A percentile compares a stretch with the other conserved stretches of the same genome.
Evolutionary conservation across 2,113 vertebrate genomes (phyloP).

Genomic region (Catharus bicknelli): DNA sequence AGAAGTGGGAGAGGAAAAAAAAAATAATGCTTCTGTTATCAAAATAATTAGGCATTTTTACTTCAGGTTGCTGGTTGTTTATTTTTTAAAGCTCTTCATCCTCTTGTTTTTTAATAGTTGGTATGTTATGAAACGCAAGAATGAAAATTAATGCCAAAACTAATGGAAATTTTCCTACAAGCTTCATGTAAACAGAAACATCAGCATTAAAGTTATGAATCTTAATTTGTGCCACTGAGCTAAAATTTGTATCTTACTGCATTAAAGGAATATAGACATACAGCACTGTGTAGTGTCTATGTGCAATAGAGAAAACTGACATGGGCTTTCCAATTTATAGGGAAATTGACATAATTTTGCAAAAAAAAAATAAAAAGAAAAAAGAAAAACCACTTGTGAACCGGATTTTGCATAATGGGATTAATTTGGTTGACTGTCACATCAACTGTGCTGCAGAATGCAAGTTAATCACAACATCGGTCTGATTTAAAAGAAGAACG

Average conservation of each 20-base stretch:
- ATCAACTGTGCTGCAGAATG: constrained; percentile 74
- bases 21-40: not conserved
- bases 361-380: constrained; percentile 2
- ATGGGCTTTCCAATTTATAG: constrained; percentile 76
- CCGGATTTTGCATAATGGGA: constrained; percentile 84
- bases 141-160: constrained; percentile 50
- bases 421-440: constrained; percentile 83
- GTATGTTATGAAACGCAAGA: constrained; percentile 22
- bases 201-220: constrained; percentile 76
- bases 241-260: constrained; percentile 69
- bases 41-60: constrained; percentile 40
- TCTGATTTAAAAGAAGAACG: constrained; percentile 66
- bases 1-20: not conserved
- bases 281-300: constrained; percentile 58
- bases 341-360: constrained; percentile 78
- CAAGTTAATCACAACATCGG: constrained; percentile 78
- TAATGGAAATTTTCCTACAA: constrained; percentile 56
- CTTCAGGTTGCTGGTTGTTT: constrained; percentile 17
- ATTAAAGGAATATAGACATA: constrained; percentile 69
- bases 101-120: not conserved
- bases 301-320: constrained; percentile 74
- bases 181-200: constrained; percentile 70
- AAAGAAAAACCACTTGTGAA: constrained; percentile 78
- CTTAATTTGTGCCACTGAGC: constrained; percentile 73
- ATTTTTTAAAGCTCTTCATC: constrained; percentile 7